A percentile compares a stretch with the other conserved stretches of the same genome.
Conservation (phyloP, 2,888 invertebrate genomes). For the Drosophila atripex region DNA sequence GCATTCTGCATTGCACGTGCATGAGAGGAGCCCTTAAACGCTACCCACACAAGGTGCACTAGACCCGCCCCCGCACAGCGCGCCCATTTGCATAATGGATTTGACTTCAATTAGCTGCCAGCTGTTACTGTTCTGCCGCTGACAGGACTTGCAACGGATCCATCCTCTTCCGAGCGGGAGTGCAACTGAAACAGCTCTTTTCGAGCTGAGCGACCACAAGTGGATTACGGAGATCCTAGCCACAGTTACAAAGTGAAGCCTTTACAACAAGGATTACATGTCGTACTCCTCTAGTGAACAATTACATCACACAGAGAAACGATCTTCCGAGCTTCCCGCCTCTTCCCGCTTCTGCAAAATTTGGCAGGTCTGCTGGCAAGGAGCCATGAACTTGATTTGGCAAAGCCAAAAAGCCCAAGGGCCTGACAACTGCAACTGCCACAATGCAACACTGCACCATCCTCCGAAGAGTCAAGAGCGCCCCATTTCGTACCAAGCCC, state of each 20-base stretch:
- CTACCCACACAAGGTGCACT: slow-evolving; percentile 1
- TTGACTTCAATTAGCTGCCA: slow-evolving; percentile 56
- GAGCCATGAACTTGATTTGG: slow-evolving; percentile 24
- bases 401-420: slow-evolving; percentile 6
- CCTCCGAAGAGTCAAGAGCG: slow-evolving; percentile 4
- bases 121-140: slow-evolving; percentile 27
- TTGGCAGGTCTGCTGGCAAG: slow-evolving; percentile 2
- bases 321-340: too few species aligned
- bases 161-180: background rate
- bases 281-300: background rate
- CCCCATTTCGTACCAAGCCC: background rate
- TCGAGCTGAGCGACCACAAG: background rate
- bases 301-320: background rate
- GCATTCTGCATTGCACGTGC: slow-evolving; percentile 27
- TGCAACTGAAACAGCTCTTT: background rate
- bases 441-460: slow-evolving; percentile 9
- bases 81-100: slow-evolving; percentile 58
- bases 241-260: background rate
- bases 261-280: background rate
- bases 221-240: background rate
- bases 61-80: background rate
- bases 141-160: slow-evolving; percentile 35
- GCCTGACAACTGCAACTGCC: slow-evolving; percentile 18
- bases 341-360: background rate
- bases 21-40: slow-evolving; percentile 20